Conservation (phyloP, 2,888 invertebrate species). For the Oxytorus armatus region DNA sequence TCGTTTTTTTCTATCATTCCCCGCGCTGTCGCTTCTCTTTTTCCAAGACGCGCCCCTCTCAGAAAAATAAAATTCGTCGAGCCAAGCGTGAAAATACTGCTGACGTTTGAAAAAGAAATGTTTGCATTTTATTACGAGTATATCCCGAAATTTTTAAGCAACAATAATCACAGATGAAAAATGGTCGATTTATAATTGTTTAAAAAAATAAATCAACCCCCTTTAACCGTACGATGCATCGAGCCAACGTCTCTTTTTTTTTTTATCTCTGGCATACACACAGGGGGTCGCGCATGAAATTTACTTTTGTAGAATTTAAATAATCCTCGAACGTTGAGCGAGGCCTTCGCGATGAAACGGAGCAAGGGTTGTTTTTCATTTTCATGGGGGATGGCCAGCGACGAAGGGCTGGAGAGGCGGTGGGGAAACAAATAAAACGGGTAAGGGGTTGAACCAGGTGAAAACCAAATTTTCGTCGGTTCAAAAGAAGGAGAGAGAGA, state of each 20-base stretch:
- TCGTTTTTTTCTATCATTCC: slow-evolving; percentile 64
- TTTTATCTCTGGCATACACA: neutral
- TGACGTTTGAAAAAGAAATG: slow-evolving; percentile 37
- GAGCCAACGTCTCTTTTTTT: slow-evolving; percentile 37
- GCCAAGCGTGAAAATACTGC: slow-evolving; percentile 54
- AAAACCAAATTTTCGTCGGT: slow-evolving; percentile 78
- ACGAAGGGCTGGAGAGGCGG: slow-evolving; percentile 19
- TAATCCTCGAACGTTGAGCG: slow-evolving; percentile 51
- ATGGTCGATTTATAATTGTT: slow-evolving; percentile 8
- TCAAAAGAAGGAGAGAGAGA: slow-evolving; percentile 47
- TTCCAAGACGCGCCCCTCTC: slow-evolving; percentile 29
- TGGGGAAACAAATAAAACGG: slow-evolving; percentile 63
- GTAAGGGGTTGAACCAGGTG: slow-evolving; percentile 75
- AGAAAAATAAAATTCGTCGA: slow-evolving; percentile 32
- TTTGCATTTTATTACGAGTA: too few relatives aligned
- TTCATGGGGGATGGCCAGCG: slow-evolving; percentile 39
- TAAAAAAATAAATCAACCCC: neutral
- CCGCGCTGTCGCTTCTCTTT: neutral
- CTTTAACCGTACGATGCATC: slow-evolving; percentile 6
- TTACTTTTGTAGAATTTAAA: slow-evolving; percentile 64
- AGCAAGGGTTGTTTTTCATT: slow-evolving; percentile 61
- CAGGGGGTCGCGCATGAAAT: slow-evolving; percentile 35
- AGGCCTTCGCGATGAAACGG: slow-evolving; percentile 41
- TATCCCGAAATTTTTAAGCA: too few relatives aligned
- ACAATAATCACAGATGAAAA: neutral